Base-by-base conservation (phyloP, 1,140 invertebrate genomes). In the Hydropsyche tenuis region DNA sequence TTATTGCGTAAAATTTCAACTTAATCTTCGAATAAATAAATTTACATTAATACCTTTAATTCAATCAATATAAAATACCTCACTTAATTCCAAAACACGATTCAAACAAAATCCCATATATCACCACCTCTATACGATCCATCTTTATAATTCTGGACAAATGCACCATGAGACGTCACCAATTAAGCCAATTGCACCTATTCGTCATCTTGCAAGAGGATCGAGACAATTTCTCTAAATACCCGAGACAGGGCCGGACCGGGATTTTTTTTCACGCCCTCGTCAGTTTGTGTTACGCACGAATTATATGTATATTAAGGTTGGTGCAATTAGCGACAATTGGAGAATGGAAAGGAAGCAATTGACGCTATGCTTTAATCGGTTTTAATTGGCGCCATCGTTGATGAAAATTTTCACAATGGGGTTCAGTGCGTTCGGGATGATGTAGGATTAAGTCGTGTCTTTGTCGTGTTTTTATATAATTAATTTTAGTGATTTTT, bases 111-210 rank as follows among this genome's bases (percentile, higher is more conserved):
- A n/a, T n/a, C n/a, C n/a, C n/a, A n/a, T n/a, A n/a, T 20, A 53
- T 53, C 48, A 18, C 48, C 48, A 53, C 48, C 48, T 53, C n/a
- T 53, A 20, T 53, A 1, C 9, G 12, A 48, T 48, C 12, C 48
- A n/a, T n/a, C n/a, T n/a, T n/a, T 53, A 9, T n/a, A 16, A 18
- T 53, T 20, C 16, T 9, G n/a, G n/a, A n/a, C n/a, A 20, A 53
- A 53, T 53, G 48, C 16, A 53, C 1, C 48, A 20, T 53, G 14
- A 53, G 48, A 53, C 48, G 48, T 53, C 20, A 53, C 16, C 48
- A 53, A 53, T 53, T 53, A 53, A 53, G 48, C 7, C 48, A 53
- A 53, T 53, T 53, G n/a, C 48, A 53, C 20, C 30, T 16, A 53
- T 16, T 16, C 20, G 48, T 53, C 48, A 18, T 20, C 48, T 18